phyloP scores from a whole-genome alignment of 35 echinoderm and acorn worm genomes.

The Stichopus chloronotus region DNA sequence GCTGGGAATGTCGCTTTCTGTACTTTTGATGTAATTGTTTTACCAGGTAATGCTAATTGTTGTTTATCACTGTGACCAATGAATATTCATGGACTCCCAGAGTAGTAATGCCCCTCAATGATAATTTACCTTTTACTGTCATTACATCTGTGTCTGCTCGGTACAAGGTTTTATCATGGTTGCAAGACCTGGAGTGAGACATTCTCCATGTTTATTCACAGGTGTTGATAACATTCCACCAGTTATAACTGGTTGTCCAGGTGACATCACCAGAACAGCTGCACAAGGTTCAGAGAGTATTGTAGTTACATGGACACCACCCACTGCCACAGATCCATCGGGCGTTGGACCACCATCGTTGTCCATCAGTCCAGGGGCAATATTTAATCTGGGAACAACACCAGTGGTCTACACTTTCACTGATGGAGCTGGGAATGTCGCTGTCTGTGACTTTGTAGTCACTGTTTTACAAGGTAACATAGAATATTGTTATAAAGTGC shows the following conservation, averaged over 20 bases:
- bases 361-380: background rate
- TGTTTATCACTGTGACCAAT: too few species aligned
- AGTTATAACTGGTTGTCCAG: background rate
- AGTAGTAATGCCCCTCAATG: too few species aligned
- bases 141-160: too few species aligned
- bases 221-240: background rate
- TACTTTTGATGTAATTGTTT: conserved; percentile 28
- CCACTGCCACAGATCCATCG: conserved; percentile 34
- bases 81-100: too few species aligned
- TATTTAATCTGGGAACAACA: background rate
- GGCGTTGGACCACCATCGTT: background rate
- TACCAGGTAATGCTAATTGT: background rate
- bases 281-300: background rate
- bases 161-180: too few species aligned
- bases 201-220: background rate
- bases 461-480: background rate
- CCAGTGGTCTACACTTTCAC: conserved; percentile 7
- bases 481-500: too few species aligned
- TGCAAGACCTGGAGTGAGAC: too few species aligned
- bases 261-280: background rate
- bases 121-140: too few species aligned
- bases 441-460: background rate
- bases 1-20: conserved; percentile 34
- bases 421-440: conserved; percentile 10
- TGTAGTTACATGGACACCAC: conserved; percentile 29